Evolutionary conservation across 2,888 invertebrate genomes (phyloP), one percentile per base, ranked within the genome.

Genomic region (Myopa tessellatipennis): DNA sequence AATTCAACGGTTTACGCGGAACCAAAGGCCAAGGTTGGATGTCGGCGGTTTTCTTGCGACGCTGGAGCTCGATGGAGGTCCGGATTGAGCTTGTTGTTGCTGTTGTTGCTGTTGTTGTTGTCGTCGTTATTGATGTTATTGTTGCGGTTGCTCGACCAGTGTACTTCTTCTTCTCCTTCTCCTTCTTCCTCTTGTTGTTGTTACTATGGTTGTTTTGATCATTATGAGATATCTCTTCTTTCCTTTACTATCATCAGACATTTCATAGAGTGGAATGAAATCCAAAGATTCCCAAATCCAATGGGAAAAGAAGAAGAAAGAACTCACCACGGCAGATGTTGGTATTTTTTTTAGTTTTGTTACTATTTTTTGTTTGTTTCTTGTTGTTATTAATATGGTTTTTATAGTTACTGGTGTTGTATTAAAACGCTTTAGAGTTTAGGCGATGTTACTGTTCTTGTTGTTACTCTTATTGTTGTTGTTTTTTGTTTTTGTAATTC

Each of bases 1-100:
- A 61, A 75, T 75, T 60, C 75, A 75, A 69, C 75, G 45, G 40
- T 75, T 75, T 75, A 75, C 75, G 75, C 58, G 68, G 68, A 75
- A 75, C 38, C 58, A 18, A 40, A 40, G 75, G 68, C 75, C 68
- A 68, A 68, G 68, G 68, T 75, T 68, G 68, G 61, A 34, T 34
- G 52, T 52, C 26, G 16, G 8, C 26, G 45, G 61, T 26, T 1
- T 26, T 26, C 26, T 26, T 26, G 26, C 26, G 26, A 18, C 50
- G 69, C 14, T 38, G n/a, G 40, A 8, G 45, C 38, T 18, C n/a
- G 52, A 16, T 18, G 8, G 52, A 52, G 8, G 58, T 58, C 14
- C 26, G 61, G 18, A 61, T 26, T 14, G 7, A 10, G 26, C 6
- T 1, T 5, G 61, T 61, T 40, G 50, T 16, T 69, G 4, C 5